Base-by-base conservation (phyloP, 2,888 invertebrate genomes). In the Drosophila birchii region DNA sequence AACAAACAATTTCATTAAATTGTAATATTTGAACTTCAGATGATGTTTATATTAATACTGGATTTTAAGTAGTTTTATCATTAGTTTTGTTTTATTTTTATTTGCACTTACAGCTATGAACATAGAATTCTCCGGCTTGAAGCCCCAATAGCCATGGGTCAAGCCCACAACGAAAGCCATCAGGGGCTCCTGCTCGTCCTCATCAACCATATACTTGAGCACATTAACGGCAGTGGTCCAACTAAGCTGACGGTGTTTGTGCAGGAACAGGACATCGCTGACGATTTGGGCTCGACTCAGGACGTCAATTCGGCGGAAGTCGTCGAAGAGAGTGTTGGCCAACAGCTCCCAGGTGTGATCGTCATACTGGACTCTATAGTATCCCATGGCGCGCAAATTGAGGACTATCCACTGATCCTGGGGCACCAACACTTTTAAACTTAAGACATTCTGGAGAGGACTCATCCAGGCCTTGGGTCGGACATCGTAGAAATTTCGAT, bases 301-400 rank as follows among this genome's bases (percentile, higher is more conserved):
- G 5, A 75, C 74, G 8, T 75, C 61, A 8, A 75, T 75, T 18
- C 23, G 34, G 6, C 39, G 61, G 7, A 61, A 61, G 23, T 75
- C 39, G 0, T 36, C 14, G 23, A 7, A 55, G 12, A 75, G 55
- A 8, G 43, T 38, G 1, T 12, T 4, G 5, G 54, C 75, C 39
- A 75, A 55, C 12, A 49, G 32, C 3, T 39, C n/a, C 75, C 60
- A 61, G 16, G 61, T 62, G n/a, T 8, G 20, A 7, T 57, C 49
- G 36, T 75, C 75, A 26, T 75, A 75, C 23, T 74, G 47, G 2
- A 75, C 75, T 12, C 75, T 57, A 53, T 75, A 75, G 49, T 75
- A 74, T 12, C 75, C 75, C 18, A 38, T 36, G 5, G 57, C 41
- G 16, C 29, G 49, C 7, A 74, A 23, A 26, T 75, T 75, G 3